phyloP scores from a whole-genome alignment of 1,140 invertebrate genomes.

The Thrips palmi region DNA sequence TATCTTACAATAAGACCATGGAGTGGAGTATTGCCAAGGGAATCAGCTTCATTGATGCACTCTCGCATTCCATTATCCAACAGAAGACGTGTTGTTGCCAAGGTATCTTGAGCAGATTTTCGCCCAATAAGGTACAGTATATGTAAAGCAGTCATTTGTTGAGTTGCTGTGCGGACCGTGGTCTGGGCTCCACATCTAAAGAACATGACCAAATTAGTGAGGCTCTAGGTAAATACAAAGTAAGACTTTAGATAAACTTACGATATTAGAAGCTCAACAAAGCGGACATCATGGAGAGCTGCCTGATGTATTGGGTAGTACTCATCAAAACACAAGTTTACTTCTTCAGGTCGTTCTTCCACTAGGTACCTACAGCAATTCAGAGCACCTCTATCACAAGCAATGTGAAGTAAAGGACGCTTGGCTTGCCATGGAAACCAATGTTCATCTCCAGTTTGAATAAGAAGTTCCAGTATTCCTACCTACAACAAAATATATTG shows the following conservation, averaged over 20 bases:
- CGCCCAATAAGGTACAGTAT: slow-evolving; percentile 40
- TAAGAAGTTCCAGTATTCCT: slow-evolving; percentile 36
- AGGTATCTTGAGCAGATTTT: slow-evolving; percentile 48
- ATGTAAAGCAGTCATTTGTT: slow-evolving; percentile 52
- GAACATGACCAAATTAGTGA: slow-evolving; percentile 3
- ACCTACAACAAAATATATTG: slow-evolving; percentile 15
- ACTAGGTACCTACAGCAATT: slow-evolving; percentile 46
- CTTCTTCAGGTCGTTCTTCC: slow-evolving; percentile 43
- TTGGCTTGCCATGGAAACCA: slow-evolving; percentile 38
- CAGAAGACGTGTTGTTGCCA: slow-evolving; percentile 39
- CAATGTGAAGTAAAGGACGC: slow-evolving; percentile 40
- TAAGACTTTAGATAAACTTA: slow-evolving; percentile 11
- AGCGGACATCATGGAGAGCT: slow-evolving; percentile 42
- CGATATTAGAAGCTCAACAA: slow-evolving; percentile 41
- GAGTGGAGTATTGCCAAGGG: slow-evolving; percentile 41
- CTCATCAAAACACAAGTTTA: slow-evolving; percentile 54
- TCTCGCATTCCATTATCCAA: slow-evolving; percentile 46
- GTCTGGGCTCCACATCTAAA: slow-evolving; percentile 36
- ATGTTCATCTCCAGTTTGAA: slow-evolving; percentile 46
- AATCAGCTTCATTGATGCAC: slow-evolving; percentile 51
- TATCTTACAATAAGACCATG: slow-evolving; percentile 49
- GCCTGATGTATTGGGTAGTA: slow-evolving; percentile 59
- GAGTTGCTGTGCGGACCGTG: slow-evolving; percentile 45
- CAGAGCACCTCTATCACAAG: slow-evolving; percentile 49
- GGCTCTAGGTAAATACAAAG: not conserved